These are phyloP conservation scores for Chelonia mydas DNA, from an alignment of 2,797 vertebrate species.

Conservation along the genomic window DNA sequence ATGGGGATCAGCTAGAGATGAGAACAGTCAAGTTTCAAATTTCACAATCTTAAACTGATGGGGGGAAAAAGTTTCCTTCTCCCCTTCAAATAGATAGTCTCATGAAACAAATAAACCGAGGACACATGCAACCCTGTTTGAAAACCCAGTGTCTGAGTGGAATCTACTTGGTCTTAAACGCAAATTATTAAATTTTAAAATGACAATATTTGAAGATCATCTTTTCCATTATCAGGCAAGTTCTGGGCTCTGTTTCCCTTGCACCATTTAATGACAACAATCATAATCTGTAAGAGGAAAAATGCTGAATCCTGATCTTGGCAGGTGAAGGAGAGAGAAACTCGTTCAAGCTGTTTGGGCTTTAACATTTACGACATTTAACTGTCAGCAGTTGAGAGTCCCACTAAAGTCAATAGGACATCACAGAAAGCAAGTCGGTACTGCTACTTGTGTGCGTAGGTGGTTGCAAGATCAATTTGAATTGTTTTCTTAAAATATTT, in stretches of 20 bases:
- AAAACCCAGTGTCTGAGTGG: not conserved
- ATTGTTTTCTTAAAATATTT: not conserved
- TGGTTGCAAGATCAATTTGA: not conserved
- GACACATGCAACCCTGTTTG: not conserved
- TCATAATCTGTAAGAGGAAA: not conserved
- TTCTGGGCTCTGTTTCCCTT: not conserved
- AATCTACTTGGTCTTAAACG: not conserved
- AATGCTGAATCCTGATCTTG: not conserved
- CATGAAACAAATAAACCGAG: not conserved
- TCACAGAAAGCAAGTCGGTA: not conserved
- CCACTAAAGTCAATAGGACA: not conserved
- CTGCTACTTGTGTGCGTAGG: not conserved
- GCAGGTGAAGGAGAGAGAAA: not conserved
- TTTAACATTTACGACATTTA: not conserved
- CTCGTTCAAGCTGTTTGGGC: not conserved
- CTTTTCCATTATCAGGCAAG: not conserved
- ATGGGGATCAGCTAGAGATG: not conserved
- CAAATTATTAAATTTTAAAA: not conserved
- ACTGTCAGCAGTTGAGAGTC: not conserved
- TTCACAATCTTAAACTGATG: not conserved
- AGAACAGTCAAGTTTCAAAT: fast-evolving
- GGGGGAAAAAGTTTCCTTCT: not conserved
- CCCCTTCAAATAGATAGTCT: not conserved
- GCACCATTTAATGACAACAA: not conserved
- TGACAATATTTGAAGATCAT: fast-evolving